Conservation (phyloP, 2,888 invertebrate species). For the Bibio marci region DNA sequence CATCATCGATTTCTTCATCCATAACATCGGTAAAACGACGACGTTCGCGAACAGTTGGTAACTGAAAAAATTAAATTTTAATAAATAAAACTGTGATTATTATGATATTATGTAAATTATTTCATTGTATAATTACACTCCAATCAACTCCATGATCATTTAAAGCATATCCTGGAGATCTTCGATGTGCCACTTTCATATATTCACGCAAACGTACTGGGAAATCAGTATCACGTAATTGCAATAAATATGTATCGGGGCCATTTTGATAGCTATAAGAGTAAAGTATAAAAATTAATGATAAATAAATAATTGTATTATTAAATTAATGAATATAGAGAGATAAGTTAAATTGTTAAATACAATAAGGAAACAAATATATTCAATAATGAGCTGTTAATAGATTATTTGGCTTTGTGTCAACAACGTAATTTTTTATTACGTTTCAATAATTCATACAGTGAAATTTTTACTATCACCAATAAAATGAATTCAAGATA, state of each 20-base stretch:
- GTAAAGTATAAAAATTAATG: too few relatives aligned
- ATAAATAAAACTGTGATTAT: too few relatives aligned
- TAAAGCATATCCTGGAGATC: constrained; percentile 54
- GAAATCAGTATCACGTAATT: constrained; percentile 84
- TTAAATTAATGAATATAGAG: too few relatives aligned
- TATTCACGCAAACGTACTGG: constrained; percentile 85
- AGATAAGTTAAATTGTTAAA: too few relatives aligned
- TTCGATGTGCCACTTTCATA: constrained; percentile 77
- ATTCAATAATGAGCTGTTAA: background rate
- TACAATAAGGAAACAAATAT: too few relatives aligned
- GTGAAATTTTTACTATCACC: too few relatives aligned
- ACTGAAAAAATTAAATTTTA: constrained; percentile 36
- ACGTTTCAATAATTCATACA: too few relatives aligned
- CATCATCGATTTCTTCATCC: constrained; percentile 92
- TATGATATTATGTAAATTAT: too few relatives aligned
- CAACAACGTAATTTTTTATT: too few relatives aligned
- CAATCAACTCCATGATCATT: constrained; percentile 62
- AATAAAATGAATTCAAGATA: too few relatives aligned
- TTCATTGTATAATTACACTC: constrained; percentile 36
- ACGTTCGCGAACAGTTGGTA: constrained; percentile 74
- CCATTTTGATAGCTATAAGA: constrained; percentile 80
- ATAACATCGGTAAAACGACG: constrained; percentile 85
- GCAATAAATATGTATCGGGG: constrained; percentile 89
- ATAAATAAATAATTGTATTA: too few relatives aligned
- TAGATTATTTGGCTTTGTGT: background rate